These are phyloP conservation scores for Actinernus sp. DNA, from an alignment of 92 coral and sea anemone species.

Conservation along the genomic window DNA sequence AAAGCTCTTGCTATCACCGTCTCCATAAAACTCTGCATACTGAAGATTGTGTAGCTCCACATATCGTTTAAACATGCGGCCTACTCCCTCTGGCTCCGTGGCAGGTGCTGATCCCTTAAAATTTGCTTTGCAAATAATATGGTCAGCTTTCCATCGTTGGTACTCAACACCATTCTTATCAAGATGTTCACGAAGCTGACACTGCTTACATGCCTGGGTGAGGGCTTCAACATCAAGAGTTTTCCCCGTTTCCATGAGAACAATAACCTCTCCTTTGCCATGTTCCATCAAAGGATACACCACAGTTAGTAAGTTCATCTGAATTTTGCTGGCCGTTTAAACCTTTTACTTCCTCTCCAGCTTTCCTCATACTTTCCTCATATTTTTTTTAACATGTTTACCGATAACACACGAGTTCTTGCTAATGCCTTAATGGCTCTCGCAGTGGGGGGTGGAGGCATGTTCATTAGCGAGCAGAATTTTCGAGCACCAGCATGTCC, in stretches of 20 bases:
- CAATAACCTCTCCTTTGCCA: constrained; percentile 69
- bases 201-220: too few species aligned
- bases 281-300: constrained; percentile 57
- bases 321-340: too few species aligned
- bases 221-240: constrained; percentile 1
- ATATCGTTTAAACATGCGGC: constrained; percentile 40
- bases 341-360: too few species aligned
- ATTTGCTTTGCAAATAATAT: constrained; percentile 45
- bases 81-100: constrained; percentile 49
- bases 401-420: too few species aligned
- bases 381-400: too few species aligned
- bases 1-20: constrained; percentile 58
- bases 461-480: constrained; percentile 63
- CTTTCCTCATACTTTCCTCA: too few species aligned
- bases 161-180: constrained; percentile 17
- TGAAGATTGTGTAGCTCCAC: constrained; percentile 30
- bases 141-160: constrained; percentile 26
- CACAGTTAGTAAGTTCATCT: constrained; percentile 21
- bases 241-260: constrained; percentile 6
- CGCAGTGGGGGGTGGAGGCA: constrained; percentile 62
- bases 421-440: too few species aligned
- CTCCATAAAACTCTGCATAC: constrained; percentile 51
- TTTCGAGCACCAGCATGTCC: constrained; percentile 63
- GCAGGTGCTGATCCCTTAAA: constrained; percentile 44
- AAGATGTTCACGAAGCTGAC: too few species aligned